Evolutionary conservation across 2,113 vertebrate genomes (phyloP).

Genomic region (Herpetotheres cachinnans): DNA sequence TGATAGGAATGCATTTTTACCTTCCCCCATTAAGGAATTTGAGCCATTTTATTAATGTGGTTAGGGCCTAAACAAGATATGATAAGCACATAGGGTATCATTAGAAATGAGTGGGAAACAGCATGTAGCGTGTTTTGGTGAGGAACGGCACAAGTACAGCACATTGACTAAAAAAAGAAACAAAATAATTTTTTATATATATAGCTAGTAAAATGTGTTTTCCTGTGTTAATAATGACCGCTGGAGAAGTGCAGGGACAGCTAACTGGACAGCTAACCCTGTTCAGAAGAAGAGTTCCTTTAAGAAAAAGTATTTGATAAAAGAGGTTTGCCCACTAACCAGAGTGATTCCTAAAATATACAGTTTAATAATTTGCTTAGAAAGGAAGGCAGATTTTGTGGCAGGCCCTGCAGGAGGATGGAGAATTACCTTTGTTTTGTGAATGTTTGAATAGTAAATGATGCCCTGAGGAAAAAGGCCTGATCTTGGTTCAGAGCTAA

Average conservation of each 20-base stretch:
- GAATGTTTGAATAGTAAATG: slow-evolving; percentile 23
- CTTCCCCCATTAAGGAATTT: background rate
- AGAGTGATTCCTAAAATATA: background rate
- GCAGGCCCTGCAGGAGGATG: background rate
- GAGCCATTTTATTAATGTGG: background rate
- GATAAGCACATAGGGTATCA: background rate
- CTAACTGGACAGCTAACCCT: background rate
- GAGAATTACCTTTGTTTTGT: slow-evolving; percentile 12
- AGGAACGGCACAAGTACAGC: background rate
- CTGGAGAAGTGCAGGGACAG: background rate
- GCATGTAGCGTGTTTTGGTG: background rate
- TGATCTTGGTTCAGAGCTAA: slow-evolving; percentile 10
- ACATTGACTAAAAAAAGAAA: background rate
- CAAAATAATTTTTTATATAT: background rate
- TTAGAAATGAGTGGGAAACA: background rate
- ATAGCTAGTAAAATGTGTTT: background rate
- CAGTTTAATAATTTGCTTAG: background rate
- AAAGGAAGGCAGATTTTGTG: background rate
- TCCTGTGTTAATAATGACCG: background rate
- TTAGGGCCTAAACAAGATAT: background rate
- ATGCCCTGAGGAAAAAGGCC: background rate
- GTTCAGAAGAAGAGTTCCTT: background rate
- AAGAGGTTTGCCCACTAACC: background rate
- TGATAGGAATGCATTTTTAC: background rate
- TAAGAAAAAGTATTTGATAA: background rate